phyloP scores from a whole-genome alignment of 2,113 vertebrate species.

The Barnardius zonarius region DNA sequence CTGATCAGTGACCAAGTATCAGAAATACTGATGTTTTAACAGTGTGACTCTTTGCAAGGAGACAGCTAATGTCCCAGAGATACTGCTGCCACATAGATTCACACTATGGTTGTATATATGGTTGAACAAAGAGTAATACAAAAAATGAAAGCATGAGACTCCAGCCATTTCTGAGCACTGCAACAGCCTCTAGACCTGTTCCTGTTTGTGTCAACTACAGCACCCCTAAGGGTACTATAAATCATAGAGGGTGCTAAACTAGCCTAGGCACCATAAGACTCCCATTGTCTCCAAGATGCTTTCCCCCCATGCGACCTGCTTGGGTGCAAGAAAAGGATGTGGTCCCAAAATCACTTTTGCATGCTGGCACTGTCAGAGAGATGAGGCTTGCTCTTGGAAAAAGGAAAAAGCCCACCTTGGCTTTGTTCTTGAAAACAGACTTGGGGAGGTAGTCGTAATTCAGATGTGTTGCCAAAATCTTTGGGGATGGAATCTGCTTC shows the following conservation, averaged over 20 bases:
- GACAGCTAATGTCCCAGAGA: not conserved
- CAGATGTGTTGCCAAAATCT: slow-evolving; percentile 69
- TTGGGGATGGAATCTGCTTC: slow-evolving; percentile 65
- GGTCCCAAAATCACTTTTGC: not conserved
- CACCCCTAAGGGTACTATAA: not conserved
- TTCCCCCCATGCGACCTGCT: not conserved
- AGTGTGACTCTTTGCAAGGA: not conserved
- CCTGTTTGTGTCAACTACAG: not conserved
- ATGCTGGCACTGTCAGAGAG: not conserved
- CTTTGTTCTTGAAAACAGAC: slow-evolving; percentile 65
- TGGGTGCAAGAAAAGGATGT: not conserved
- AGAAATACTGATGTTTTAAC: not conserved
- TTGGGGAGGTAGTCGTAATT: slow-evolving; percentile 56
- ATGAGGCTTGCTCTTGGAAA: not conserved
- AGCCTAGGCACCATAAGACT: not conserved
- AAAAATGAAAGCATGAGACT: not conserved
- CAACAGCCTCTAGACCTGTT: not conserved
- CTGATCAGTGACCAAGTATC: not conserved
- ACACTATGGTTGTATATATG: too few relatives aligned
- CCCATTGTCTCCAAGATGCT: not conserved
- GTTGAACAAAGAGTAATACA: not conserved
- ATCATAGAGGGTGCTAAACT: not conserved
- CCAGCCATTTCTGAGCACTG: not conserved
- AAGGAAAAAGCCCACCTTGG: slow-evolving; percentile 23
- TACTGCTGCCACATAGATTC: not conserved